phyloP scores from a whole-genome alignment of 2,888 invertebrate species.

The Cheilosia vernalis region DNA sequence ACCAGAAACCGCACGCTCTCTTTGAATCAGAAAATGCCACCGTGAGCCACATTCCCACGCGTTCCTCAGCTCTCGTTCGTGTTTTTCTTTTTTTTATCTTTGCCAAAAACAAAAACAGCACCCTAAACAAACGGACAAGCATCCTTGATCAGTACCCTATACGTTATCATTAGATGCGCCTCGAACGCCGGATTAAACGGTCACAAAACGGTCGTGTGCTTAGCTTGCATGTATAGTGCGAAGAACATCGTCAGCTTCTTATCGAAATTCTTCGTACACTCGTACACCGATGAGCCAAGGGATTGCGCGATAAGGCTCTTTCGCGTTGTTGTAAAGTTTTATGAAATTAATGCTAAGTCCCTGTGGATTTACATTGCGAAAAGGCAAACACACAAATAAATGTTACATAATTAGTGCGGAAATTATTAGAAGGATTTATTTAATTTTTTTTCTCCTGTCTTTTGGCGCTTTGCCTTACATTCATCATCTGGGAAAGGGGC shows the following conservation, averaged over 20 bases:
- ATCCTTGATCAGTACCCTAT: conserved; percentile 59
- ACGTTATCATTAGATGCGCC: conserved; percentile 71
- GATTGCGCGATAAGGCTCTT: conserved; percentile 44
- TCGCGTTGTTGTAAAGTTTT: conserved; percentile 18
- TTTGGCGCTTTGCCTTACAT: conserved; percentile 27
- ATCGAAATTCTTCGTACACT: conserved; percentile 9
- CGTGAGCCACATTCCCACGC: neutral
- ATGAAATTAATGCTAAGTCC: conserved; percentile 48
- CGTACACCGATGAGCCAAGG: conserved; percentile 25
- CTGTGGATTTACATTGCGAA: conserved; percentile 39
- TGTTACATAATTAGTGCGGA: conserved; percentile 59
- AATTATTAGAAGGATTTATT: conserved; percentile 47
- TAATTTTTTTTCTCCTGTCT: conserved; percentile 16
- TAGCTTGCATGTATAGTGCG: conserved; percentile 14
- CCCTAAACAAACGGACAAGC: conserved; percentile 58
- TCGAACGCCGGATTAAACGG: conserved; percentile 70
- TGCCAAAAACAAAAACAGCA: conserved; percentile 6
- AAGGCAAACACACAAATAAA: conserved; percentile 35
- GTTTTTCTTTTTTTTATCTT: neutral
- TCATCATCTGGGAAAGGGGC: conserved; percentile 33
- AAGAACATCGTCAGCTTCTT: conserved; percentile 45
- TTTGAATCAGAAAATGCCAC: neutral
- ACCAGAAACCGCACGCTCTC: neutral
- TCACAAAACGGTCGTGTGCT: conserved; percentile 60
- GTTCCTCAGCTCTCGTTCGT: neutral